Percentiles rank a stretch among this genome's conserved stretches.
Evolutionary conservation across 2,113 vertebrate genomes (phyloP).

Genomic region (Istiophorus platypterus): DNA sequence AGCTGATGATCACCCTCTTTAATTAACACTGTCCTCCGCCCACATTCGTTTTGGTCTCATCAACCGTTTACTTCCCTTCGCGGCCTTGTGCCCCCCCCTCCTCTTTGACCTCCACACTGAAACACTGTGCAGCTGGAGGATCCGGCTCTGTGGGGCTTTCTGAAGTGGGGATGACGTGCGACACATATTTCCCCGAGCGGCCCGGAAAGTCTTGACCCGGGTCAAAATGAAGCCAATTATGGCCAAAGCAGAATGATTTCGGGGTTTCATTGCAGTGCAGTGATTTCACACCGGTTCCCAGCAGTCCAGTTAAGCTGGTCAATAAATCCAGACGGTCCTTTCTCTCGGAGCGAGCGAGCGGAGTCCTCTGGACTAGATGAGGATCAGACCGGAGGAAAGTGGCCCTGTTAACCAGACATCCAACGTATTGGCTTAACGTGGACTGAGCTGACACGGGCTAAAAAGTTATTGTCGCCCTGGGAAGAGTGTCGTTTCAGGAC

Average conservation of each 20-base stretch:
- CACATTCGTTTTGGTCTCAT: too few relatives aligned
- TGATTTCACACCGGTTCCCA: constrained; percentile 24
- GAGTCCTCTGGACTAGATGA: neutral
- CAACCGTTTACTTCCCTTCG: too few relatives aligned
- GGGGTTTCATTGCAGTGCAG: constrained; percentile 24
- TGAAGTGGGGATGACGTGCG: too few relatives aligned
- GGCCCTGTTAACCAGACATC: neutral
- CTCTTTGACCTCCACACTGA: too few relatives aligned
- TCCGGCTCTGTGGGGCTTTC: too few relatives aligned
- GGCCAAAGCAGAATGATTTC: constrained; percentile 1
- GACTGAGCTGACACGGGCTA: constrained; percentile 13
- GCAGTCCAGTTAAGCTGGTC: constrained; percentile 37
- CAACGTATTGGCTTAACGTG: neutral
- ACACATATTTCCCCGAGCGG: neutral
- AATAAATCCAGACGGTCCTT: constrained; percentile 40
- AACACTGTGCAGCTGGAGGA: too few relatives aligned
- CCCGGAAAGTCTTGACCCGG: neutral
- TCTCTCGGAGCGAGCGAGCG: too few relatives aligned
- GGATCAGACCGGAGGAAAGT: neutral
- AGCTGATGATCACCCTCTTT: too few relatives aligned
- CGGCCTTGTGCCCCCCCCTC: too few relatives aligned
- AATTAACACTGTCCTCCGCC: too few relatives aligned
- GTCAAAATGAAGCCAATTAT: constrained; percentile 13
- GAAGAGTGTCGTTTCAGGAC: neutral
- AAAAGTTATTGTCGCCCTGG: neutral